phyloP scores from a whole-genome alignment of 2,797 vertebrate genomes.

The Pseudocheirus occidentalis region DNA sequence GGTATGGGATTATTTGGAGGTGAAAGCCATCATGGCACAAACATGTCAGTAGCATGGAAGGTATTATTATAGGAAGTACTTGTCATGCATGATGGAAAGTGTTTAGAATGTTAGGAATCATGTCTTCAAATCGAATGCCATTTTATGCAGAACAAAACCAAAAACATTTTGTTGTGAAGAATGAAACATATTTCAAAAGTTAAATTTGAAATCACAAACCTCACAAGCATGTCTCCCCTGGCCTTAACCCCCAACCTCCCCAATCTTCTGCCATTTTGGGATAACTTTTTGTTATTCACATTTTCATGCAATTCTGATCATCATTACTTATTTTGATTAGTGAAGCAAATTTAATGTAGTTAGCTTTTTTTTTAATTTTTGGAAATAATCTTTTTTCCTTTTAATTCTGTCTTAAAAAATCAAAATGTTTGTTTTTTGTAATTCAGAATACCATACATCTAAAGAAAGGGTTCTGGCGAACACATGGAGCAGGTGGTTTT shows the following conservation, averaged over 20 bases:
- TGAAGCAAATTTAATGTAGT: constrained; percentile 54
- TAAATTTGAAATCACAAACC: constrained; percentile 37
- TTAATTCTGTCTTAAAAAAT: constrained; percentile 68
- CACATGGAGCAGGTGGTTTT: constrained; percentile 67
- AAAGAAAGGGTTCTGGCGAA: constrained; percentile 57
- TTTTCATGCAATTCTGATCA: constrained; percentile 45
- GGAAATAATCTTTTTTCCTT: constrained; percentile 60
- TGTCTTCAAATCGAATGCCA: background rate
- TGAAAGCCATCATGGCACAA: background rate
- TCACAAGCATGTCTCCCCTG: constrained; percentile 36
- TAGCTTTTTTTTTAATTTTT: constrained; percentile 28
- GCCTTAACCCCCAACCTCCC: background rate
- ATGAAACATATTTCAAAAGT: constrained; percentile 45
- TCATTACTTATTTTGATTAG: constrained; percentile 51
- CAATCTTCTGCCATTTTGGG: constrained; percentile 5
- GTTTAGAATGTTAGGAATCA: constrained; percentile 42
- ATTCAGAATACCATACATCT: constrained; percentile 45
- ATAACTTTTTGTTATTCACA: constrained; percentile 51
- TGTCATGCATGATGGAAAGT: constrained; percentile 38
- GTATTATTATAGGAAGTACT: constrained; percentile 56
- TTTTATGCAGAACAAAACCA: constrained; percentile 42
- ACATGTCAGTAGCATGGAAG: constrained; percentile 21
- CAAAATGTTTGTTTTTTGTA: constrained; percentile 66
- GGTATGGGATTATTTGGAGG: background rate
- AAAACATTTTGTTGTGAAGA: constrained; percentile 13